Conservation (phyloP, 1,140 invertebrate species). For the Bombus superbus region DNA sequence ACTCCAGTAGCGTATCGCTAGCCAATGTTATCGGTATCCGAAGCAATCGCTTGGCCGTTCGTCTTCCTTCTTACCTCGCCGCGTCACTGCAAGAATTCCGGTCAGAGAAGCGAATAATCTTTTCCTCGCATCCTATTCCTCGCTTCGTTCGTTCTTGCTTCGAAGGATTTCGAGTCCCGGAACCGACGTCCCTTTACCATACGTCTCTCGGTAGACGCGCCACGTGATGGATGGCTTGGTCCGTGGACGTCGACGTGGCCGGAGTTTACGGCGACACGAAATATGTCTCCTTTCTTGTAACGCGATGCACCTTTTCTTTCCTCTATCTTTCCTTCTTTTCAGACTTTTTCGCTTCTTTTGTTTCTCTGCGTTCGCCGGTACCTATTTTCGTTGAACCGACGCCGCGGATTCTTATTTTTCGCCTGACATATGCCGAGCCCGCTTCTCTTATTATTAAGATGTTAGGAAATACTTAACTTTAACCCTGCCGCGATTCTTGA, state of each 20-base stretch:
- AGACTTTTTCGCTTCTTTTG: neutral
- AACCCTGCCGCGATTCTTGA: accelerated
- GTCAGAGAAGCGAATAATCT: conserved; percentile 7
- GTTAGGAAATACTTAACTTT: neutral
- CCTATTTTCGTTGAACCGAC: neutral
- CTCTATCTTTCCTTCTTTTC: neutral
- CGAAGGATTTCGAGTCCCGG: conserved; percentile 32
- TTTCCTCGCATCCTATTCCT: conserved; percentile 20
- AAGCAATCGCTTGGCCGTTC: neutral
- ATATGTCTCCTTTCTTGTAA: conserved; percentile 43
- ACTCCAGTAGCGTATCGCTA: neutral
- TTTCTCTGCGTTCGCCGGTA: neutral
- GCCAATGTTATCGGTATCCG: neutral
- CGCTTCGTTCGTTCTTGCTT: conserved; percentile 14
- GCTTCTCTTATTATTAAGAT: neutral
- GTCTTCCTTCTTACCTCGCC: neutral
- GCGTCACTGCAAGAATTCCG: neutral
- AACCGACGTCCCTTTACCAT: conserved; percentile 25
- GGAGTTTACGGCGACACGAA: conserved; percentile 45
- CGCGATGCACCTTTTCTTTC: neutral
- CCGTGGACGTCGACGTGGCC: conserved; percentile 33
- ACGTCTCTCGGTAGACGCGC: conserved; percentile 15
- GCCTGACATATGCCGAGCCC: neutral
- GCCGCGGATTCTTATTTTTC: neutral
- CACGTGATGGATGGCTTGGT: conserved; percentile 47